A percentile compares a stretch with the other conserved stretches of the same genome.
Conservation (phyloP, 2,113 vertebrate genomes). For the Dissostichus mawsoni region DNA sequence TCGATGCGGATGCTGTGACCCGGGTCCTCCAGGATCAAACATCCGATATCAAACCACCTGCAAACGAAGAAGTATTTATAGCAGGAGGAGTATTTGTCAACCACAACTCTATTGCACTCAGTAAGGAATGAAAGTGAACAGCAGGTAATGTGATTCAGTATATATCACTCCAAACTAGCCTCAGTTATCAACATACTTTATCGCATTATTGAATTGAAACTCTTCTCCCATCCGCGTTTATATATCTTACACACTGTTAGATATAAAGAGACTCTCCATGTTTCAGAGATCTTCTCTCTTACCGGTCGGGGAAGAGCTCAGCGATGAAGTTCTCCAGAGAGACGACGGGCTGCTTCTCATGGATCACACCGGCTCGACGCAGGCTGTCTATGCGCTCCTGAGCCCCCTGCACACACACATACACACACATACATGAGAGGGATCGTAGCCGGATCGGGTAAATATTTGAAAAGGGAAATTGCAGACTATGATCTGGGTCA, state of each 20-base stretch:
- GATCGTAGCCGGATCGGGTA: no score
- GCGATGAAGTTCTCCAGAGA: conserved; percentile 97
- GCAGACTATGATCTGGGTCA: no score
- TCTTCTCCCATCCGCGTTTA: no score
- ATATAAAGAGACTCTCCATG: neutral
- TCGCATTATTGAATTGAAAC: no score
- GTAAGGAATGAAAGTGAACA: no score
- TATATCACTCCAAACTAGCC: no score
- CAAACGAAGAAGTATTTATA: neutral
- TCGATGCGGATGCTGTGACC: conserved; percentile 89
- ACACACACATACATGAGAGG: conserved; percentile 5
- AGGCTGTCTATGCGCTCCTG: conserved; percentile 95
- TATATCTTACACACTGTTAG: no score
- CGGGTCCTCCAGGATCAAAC: conserved; percentile 95
- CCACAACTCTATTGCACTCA: no score
- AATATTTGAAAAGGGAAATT: no score
- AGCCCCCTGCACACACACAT: conserved; percentile 86
- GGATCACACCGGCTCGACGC: conserved; percentile 89
- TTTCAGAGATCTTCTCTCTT: conserved; percentile 60
- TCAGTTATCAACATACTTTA: no score
- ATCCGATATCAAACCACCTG: conserved; percentile 98
- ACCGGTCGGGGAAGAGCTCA: conserved; percentile 97
- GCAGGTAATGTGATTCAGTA: no score
- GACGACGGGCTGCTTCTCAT: conserved; percentile 95
- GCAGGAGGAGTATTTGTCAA: no score